phyloP scores from a whole-genome alignment of 2,888 invertebrate genomes.

The Drosophila tripunctata region DNA sequence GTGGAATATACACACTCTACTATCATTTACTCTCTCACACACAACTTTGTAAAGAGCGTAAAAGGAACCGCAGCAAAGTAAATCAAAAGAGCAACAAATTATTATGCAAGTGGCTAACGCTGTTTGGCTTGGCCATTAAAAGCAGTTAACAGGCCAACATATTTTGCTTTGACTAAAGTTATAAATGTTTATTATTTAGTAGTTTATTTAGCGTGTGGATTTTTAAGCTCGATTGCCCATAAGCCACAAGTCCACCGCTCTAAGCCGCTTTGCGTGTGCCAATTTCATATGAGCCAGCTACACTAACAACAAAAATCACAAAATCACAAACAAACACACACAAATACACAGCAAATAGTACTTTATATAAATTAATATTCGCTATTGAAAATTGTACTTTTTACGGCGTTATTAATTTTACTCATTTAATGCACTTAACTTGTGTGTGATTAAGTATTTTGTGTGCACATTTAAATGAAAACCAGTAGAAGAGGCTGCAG shows the following conservation, averaged over 20 bases:
- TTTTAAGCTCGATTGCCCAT: slow-evolving; percentile 47
- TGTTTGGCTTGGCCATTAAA: slow-evolving; percentile 52
- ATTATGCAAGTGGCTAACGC: slow-evolving; percentile 68
- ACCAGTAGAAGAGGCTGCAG: too few relatives aligned
- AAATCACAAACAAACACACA: neutral
- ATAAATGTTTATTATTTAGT: slow-evolving; percentile 33
- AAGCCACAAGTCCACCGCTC: slow-evolving; percentile 19
- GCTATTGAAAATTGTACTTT: slow-evolving; percentile 37
- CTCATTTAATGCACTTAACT: slow-evolving; percentile 30
- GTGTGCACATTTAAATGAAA: neutral
- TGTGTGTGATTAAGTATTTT: slow-evolving; percentile 30
- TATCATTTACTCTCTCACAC: neutral
- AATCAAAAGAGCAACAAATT: slow-evolving; percentile 72
- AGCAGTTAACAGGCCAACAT: slow-evolving; percentile 50
- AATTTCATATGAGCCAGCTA: slow-evolving; percentile 16
- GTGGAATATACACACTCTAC: slow-evolving; percentile 16
- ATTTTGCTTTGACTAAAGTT: slow-evolving; percentile 37
- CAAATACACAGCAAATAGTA: too few relatives aligned
- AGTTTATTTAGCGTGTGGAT: slow-evolving; percentile 41
- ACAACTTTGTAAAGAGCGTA: slow-evolving; percentile 30
- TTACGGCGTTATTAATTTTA: slow-evolving; percentile 10
- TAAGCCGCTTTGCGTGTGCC: slow-evolving; percentile 39
- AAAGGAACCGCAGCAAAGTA: slow-evolving; percentile 57
- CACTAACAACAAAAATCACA: slow-evolving; percentile 3
- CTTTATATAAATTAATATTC: slow-evolving; percentile 12